A percentile compares a stretch with the other conserved stretches of the same genome.
phyloP scores from a whole-genome alignment of 1,140 invertebrate species.

The Eumeta japonica region DNA sequence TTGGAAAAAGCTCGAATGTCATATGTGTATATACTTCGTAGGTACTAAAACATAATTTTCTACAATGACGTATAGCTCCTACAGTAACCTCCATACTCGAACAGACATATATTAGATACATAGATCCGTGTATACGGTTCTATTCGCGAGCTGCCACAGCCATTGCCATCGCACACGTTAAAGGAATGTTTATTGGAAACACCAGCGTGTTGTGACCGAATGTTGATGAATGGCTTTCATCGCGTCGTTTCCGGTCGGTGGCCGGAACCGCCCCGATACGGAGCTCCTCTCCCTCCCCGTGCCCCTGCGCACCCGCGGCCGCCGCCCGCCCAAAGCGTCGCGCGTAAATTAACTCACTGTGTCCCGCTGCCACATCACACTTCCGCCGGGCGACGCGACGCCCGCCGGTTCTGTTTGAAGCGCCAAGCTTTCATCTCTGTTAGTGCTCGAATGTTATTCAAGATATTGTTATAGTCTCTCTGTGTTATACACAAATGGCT shows the following conservation, averaged over 20 bases:
- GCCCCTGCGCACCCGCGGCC: not conserved
- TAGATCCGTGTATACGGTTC: not conserved
- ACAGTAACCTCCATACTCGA: no score
- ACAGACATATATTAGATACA: not conserved
- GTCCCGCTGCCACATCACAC: not conserved
- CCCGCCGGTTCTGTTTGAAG: slow-evolving; percentile 3
- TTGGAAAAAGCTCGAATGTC: not conserved
- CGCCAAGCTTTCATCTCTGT: no score
- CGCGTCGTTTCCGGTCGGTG: slow-evolving; percentile 4
- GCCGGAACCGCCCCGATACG: slow-evolving; percentile 6
- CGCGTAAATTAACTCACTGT: slow-evolving; percentile 7
- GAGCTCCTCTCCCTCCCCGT: not conserved
- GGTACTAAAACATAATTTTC: not conserved
- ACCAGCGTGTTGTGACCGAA: slow-evolving; percentile 4
- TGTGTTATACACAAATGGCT: no score
- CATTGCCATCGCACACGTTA: not conserved
- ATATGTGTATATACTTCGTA: not conserved
- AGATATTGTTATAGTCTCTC: no score
- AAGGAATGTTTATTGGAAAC: slow-evolving; percentile 2
- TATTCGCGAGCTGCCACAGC: not conserved
- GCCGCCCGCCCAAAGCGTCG: no score
- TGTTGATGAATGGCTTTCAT: slow-evolving; percentile 7
- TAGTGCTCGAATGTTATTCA: no score
- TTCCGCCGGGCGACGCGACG: no score
- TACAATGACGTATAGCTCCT: not conserved